Base-by-base conservation (phyloP, 2,888 invertebrate genomes). In the Amphipoea lucens region DNA sequence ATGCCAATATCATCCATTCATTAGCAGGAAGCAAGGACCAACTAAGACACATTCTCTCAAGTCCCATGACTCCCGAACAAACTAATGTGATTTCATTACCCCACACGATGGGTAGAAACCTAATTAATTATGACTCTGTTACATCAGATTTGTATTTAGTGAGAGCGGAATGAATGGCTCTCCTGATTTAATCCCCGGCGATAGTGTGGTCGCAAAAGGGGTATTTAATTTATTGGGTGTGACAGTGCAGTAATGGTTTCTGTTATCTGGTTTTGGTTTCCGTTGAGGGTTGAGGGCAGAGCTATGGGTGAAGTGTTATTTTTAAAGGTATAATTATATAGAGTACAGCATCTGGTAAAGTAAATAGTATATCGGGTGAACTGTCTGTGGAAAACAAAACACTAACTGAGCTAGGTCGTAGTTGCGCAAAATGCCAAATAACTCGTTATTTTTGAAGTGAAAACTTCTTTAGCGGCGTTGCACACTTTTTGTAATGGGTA, bases 81-180 rank as follows among this genome's bases (percentile, higher is more conserved):
- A 77, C 66, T 80, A 80, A 87, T 79, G 68, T 84, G 60, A 80
- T 77, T 84, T 77, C 84, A 88, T 82, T 88, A 86, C 65, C 75
- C 51, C 76, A 40, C n/a, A 70, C 48, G 42, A 62, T 60, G 70
- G 63, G 12, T 66, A 54, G 76, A 68, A 81, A 78, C 74, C 87
- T 70, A 71, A 79, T 85, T 87, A 85, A 88, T 83, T 79, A 83
- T 79, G 81, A 71, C 45, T 72, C 45, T 69, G 74, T 75, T 60
- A 72, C 81, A 87, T 83, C 73, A 77, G 83, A 81, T 81, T 79
- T 74, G 80, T 87, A 81, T 85, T 79, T 77, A 81, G 73, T 67
- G 79, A 79, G 70, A 70, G 29, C 48, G 68, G 51, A 76, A 88
- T 86, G 71, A 88, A 88, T 88, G 84, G 76, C 29, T 36, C 62